Conservation (phyloP, 2,797 vertebrate genomes). For the Chelon auratus region DNA sequence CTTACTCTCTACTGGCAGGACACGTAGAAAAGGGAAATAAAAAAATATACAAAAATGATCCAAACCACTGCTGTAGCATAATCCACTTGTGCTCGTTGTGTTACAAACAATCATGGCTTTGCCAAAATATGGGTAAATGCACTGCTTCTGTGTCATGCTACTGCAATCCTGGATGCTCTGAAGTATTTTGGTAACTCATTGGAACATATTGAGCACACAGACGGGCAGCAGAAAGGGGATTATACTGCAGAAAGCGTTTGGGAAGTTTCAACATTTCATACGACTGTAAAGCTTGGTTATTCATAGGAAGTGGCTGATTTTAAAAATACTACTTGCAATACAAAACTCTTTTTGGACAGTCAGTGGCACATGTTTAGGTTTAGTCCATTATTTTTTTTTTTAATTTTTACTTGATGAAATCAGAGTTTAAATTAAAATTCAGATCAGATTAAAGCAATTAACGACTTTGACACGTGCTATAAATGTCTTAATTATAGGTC, state of each 20-base stretch:
- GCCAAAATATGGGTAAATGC: conserved; percentile 29
- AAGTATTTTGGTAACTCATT: conserved; percentile 44
- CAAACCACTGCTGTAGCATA: conserved; percentile 17
- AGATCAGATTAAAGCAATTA: background rate
- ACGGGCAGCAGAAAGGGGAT: conserved; percentile 48
- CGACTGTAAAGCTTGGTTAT: conserved; percentile 20
- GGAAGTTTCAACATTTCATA: conserved; percentile 7
- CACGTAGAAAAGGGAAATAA: background rate
- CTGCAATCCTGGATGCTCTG: conserved; percentile 21
- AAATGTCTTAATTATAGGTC: background rate
- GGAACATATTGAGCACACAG: conserved; percentile 56
- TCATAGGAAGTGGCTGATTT: conserved; percentile 8
- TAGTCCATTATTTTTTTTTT: too few species aligned
- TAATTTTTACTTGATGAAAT: background rate
- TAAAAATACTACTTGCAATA: background rate
- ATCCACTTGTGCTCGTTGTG: conserved; percentile 29
- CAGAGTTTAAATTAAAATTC: background rate
- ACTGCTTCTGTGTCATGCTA: conserved; percentile 29
- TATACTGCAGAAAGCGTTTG: conserved; percentile 31
- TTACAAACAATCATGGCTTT: conserved; percentile 20
- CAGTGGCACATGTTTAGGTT: background rate
- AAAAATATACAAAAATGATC: conserved; percentile 10
- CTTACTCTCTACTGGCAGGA: background rate
- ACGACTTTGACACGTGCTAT: background rate
- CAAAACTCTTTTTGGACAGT: background rate